Conservation (phyloP, 2,888 invertebrate genomes). For the Melanchra persicariae region DNA sequence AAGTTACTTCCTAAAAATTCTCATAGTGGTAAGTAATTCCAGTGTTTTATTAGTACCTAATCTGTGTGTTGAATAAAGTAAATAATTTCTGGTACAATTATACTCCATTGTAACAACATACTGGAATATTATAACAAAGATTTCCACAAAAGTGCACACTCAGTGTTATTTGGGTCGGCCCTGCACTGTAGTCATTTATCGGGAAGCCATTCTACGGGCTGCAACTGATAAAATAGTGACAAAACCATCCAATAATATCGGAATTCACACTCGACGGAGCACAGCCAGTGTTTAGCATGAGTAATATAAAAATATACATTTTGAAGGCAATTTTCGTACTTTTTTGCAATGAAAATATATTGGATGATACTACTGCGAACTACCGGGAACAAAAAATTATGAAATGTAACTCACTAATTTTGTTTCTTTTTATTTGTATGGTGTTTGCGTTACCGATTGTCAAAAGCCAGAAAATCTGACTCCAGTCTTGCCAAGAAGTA, state of each 20-base stretch:
- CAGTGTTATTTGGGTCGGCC: neutral
- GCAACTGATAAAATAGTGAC: conserved; percentile 10
- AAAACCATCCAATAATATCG: neutral
- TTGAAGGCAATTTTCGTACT: neutral
- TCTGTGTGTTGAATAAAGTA: no score
- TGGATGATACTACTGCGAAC: neutral
- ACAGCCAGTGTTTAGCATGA: no score
- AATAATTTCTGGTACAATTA: no score
- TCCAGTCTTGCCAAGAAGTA: no score
- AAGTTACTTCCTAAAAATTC: no score
- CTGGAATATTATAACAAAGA: neutral
- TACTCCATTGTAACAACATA: neutral
- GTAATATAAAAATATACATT: neutral
- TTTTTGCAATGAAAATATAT: neutral
- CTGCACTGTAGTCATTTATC: neutral
- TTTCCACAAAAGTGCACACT: neutral
- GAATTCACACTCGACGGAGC: neutral
- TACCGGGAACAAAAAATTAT: neutral
- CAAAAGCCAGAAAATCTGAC: no score
- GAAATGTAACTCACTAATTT: no score
- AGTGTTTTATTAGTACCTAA: no score
- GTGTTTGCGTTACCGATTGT: no score
- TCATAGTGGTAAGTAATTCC: no score
- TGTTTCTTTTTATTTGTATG: neutral
- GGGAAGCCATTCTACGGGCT: neutral